Evolutionary conservation across 2,888 invertebrate species (phyloP).

Genomic region (Micoletzkya japonica): DNA sequence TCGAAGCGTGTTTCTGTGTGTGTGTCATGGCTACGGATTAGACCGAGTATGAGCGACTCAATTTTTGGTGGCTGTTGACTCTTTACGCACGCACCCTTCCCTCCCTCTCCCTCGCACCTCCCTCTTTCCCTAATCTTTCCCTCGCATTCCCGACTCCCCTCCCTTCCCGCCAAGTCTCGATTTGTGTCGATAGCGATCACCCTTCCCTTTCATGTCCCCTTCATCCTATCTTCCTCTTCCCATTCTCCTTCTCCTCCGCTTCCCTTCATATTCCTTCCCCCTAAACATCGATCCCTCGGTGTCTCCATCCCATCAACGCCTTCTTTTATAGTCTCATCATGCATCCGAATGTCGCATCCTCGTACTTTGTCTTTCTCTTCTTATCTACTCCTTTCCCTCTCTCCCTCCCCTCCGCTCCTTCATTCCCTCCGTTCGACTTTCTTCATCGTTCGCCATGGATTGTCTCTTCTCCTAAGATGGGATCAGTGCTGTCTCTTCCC

Average conservation of each 20-base stretch:
- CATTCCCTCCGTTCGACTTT: background rate
- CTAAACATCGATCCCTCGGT: background rate
- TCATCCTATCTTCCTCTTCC: slow-evolving; percentile 8
- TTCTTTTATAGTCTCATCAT: background rate
- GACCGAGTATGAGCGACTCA: no score
- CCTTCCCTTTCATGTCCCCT: background rate
- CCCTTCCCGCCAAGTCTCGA: background rate
- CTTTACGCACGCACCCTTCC: background rate
- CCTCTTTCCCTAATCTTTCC: background rate
- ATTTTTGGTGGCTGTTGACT: no score
- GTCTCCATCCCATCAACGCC: background rate
- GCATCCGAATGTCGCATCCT: background rate
- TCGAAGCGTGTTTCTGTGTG: no score
- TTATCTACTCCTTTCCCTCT: background rate
- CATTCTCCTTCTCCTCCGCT: slow-evolving; percentile 3
- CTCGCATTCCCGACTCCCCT: slow-evolving; percentile 4
- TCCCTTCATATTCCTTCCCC: background rate
- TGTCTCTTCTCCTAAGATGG: no score
- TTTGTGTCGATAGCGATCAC: slow-evolving; percentile 12
- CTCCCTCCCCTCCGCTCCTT: background rate
- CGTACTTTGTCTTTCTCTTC: slow-evolving; percentile 1
- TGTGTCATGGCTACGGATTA: no score
- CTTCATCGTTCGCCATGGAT: background rate
- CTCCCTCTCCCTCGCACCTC: background rate
- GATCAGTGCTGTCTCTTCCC: no score